Percentiles rank a stretch among this genome's conserved stretches.
Evolutionary conservation across 92 coral and sea anemone genomes (phyloP).

Genomic region (Paragorgia papillata): DNA sequence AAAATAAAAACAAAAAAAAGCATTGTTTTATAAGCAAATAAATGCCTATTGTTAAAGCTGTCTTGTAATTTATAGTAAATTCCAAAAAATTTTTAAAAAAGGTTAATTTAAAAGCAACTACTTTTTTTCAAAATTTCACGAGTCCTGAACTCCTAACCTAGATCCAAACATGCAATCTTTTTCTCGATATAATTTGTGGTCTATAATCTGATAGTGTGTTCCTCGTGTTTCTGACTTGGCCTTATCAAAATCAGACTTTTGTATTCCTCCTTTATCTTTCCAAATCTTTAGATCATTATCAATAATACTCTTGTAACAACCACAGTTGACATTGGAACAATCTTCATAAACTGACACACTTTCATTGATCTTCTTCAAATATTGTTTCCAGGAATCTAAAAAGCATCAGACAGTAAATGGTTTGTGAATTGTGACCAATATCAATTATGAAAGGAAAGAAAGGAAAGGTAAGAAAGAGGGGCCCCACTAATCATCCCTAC

Average conservation of each 20-base stretch:
- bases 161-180: conserved; percentile 91
- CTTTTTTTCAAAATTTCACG: no score
- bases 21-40: no score
- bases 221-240: conserved; percentile 61
- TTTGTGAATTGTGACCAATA: no score
- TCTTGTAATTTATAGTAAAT: no score
- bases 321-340: conserved; percentile 87
- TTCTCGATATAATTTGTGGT: conserved; percentile 82
- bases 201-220: conserved; percentile 92
- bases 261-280: conserved; percentile 87
- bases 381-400: conserved; percentile 84
- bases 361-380: conserved; percentile 67
- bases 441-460: no score
- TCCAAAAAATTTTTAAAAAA: no score
- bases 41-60: no score
- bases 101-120: no score
- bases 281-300: conserved; percentile 73
- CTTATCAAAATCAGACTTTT: conserved; percentile 69
- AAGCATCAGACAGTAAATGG: no score
- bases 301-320: conserved; percentile 88
- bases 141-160: conserved; percentile 72
- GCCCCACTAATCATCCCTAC: no score
- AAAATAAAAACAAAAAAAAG: neutral
- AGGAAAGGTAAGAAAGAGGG: no score
- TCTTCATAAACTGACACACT: conserved; percentile 71